phyloP scores from a whole-genome alignment of 2,113 vertebrate genomes.

The Cyprinodon tularosa region DNA sequence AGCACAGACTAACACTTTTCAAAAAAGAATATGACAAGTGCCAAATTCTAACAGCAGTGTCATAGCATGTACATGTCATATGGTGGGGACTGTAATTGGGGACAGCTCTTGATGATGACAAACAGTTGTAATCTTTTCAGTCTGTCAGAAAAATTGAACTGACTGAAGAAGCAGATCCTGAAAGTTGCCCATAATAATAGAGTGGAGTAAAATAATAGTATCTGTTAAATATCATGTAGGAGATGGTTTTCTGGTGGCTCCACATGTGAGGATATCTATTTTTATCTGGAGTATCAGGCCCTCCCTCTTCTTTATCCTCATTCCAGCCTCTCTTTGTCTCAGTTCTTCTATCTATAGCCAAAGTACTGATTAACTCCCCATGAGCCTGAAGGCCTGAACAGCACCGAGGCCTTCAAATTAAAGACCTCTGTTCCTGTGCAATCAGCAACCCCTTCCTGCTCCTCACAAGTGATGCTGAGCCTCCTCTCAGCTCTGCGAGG shows the following conservation, averaged over 20 bases:
- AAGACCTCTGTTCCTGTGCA: conserved; percentile 55
- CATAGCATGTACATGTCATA: neutral
- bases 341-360: conserved; percentile 54
- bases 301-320: conserved; percentile 27
- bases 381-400: conserved; percentile 52
- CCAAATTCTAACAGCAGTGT: neutral
- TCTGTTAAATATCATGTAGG: neutral
- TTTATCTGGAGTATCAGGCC: conserved; percentile 2
- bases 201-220: neutral
- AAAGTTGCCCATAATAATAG: neutral
- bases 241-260: neutral
- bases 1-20: neutral
- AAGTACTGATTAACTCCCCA: conserved; percentile 67
- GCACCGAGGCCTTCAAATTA: conserved; percentile 35
- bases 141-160: neutral
- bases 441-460: conserved; percentile 58
- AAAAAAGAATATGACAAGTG: neutral
- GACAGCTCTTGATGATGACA: neutral
- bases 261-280: conserved; percentile 1
- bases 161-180: neutral
- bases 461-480: conserved; percentile 27
- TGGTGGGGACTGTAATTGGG: neutral
- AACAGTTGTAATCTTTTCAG: neutral
- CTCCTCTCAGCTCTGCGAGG: conserved; percentile 15
- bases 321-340: conserved; percentile 37